Percentiles rank a stretch among this genome's conserved stretches.
These are phyloP conservation scores for Dermatemys mawii DNA, from an alignment of 2,113 vertebrate species.

Conservation along the genomic window DNA sequence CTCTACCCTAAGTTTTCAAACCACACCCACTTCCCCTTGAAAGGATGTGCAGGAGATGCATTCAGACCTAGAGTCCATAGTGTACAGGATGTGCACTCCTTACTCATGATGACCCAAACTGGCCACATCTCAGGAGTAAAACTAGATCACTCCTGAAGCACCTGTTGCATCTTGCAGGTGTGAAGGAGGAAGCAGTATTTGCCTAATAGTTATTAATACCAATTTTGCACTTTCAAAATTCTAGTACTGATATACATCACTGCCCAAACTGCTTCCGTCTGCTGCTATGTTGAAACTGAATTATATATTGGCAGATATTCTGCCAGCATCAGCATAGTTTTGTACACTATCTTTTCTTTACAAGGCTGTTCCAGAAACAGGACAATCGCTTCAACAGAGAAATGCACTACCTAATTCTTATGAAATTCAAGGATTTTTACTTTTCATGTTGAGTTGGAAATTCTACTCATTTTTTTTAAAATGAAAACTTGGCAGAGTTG, in stretches of 20 bases:
- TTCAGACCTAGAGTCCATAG: background rate
- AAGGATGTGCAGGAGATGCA: background rate
- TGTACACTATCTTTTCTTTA: background rate
- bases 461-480: background rate
- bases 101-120: background rate
- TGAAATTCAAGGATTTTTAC: background rate
- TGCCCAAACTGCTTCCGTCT: background rate
- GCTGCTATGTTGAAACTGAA: background rate
- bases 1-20: background rate
- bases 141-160: background rate
- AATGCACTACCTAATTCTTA: background rate
- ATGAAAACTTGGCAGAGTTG: background rate
- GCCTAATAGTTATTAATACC: background rate
- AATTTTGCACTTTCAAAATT: background rate
- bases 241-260: background rate
- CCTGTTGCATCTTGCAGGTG: background rate
- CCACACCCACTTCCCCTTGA: background rate
- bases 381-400: background rate
- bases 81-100: background rate
- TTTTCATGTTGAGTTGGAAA: fast-evolving
- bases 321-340: background rate
- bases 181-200: background rate
- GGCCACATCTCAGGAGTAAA: background rate
- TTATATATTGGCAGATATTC: background rate
- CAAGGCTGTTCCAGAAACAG: background rate